A percentile compares a stretch with the other conserved stretches of the same genome.
Evolutionary conservation across 2,113 vertebrate genomes (phyloP).

Genomic region (Dromas ardeola): DNA sequence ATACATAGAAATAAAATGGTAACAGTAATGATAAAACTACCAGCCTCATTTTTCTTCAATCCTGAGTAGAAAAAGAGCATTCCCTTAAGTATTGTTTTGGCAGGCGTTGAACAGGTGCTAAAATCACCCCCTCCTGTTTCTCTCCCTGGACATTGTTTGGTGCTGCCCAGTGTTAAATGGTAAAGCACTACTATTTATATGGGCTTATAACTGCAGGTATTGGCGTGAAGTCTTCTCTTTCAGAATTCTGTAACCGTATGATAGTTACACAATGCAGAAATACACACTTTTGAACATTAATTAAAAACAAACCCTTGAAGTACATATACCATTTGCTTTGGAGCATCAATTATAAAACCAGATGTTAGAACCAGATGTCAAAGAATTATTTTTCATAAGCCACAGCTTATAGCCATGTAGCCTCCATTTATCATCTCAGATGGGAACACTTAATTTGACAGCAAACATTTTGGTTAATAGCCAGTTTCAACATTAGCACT

Average conservation of each 20-base stretch:
- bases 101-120: background rate
- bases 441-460: constrained; percentile 77
- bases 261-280: background rate
- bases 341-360: constrained; percentile 68
- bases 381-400: constrained; percentile 70
- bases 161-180: background rate
- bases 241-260: background rate
- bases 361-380: constrained; percentile 77
- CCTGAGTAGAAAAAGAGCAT: background rate
- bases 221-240: background rate
- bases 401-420: constrained; percentile 51
- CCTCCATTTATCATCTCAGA: constrained; percentile 74
- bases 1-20: background rate
- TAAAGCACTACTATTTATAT: background rate
- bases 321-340: constrained; percentile 52
- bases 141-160: background rate
- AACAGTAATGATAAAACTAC: background rate
- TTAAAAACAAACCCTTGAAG: constrained; percentile 40
- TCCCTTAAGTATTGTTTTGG: background rate
- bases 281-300: constrained; percentile 19
- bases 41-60: background rate
- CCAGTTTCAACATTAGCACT: constrained; percentile 75
- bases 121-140: background rate
- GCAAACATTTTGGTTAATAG: constrained; percentile 73
- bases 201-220: background rate